These are phyloP conservation scores for Syngnathus floridae DNA, from an alignment of 2,113 vertebrate genomes.

Conservation along the genomic window DNA sequence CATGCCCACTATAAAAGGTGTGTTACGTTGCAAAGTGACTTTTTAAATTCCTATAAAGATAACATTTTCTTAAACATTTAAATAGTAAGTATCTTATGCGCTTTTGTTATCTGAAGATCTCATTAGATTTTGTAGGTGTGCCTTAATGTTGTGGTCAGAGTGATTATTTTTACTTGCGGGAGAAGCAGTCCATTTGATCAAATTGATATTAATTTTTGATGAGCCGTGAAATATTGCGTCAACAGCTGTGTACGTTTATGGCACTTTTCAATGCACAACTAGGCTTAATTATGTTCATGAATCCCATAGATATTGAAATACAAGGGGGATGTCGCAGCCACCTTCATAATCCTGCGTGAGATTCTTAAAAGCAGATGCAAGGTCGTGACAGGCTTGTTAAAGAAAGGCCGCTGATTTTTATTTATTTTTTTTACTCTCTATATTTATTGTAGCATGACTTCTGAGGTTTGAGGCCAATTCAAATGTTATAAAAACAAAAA, in stretches of 20 bases:
- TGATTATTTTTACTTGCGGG: not conserved
- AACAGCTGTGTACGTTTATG: slow-evolving; percentile 18
- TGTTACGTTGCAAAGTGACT: not conserved
- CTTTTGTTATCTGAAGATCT: not conserved
- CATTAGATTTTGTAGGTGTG: not conserved
- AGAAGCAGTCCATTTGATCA: not conserved
- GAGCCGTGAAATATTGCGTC: slow-evolving; percentile 47
- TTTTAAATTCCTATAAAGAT: not conserved
- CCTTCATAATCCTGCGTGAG: slow-evolving; percentile 31
- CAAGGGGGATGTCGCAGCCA: slow-evolving; percentile 32
- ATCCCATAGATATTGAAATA: slow-evolving; percentile 34
- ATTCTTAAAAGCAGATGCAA: slow-evolving; percentile 34
- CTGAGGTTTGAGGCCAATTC: not conserved
- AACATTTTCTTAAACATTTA: too few species aligned
- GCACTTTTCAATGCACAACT: slow-evolving; percentile 30
- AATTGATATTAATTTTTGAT: not conserved
- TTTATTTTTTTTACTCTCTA: slow-evolving; percentile 7
- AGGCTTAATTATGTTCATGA: slow-evolving; percentile 32
- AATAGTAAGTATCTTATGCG: not conserved
- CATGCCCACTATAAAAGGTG: not conserved
- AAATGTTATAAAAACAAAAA: not conserved
- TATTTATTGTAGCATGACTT: not conserved
- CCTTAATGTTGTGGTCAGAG: not conserved
- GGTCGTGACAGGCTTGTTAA: slow-evolving; percentile 18
- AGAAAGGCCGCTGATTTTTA: slow-evolving; percentile 1